phyloP scores from a whole-genome alignment of 2,888 invertebrate species.

The Chymomyza fuscimana region DNA sequence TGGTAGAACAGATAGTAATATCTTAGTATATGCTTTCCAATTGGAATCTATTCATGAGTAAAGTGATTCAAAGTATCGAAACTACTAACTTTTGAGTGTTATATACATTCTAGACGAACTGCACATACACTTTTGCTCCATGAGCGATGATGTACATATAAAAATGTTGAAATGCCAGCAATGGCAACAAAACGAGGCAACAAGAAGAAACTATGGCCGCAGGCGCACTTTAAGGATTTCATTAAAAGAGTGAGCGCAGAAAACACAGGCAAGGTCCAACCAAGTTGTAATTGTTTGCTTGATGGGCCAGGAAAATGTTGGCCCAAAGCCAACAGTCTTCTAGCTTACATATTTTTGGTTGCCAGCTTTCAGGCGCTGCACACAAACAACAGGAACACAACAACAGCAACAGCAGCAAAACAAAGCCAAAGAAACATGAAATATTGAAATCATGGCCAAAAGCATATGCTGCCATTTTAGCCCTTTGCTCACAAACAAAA shows the following conservation, averaged over 20 bases:
- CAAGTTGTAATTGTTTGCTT: slow-evolving; percentile 17
- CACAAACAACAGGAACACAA: slow-evolving; percentile 4
- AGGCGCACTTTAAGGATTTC: slow-evolving; percentile 56
- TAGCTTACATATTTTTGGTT: slow-evolving; percentile 19
- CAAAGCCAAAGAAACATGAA: neutral
- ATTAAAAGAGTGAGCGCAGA: slow-evolving; percentile 31
- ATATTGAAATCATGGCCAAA: slow-evolving; percentile 7
- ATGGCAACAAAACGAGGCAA: slow-evolving; percentile 6
- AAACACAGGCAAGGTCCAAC: slow-evolving; percentile 40
- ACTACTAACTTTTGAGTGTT: too few species aligned
- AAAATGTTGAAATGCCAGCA: neutral
- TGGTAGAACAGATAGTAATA: too few species aligned
- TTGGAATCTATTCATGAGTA: too few species aligned
- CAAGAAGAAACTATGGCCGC: slow-evolving; percentile 45
- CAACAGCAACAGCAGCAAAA: slow-evolving; percentile 5
- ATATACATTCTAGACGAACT: too few species aligned
- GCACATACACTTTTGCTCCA: too few species aligned
- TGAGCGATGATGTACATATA: too few species aligned
- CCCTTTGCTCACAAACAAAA: too few species aligned
- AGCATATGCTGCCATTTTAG: slow-evolving; percentile 1
- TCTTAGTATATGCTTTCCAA: too few species aligned
- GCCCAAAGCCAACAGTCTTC: slow-evolving; percentile 43
- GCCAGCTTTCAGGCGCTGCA: slow-evolving; percentile 22
- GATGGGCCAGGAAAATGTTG: slow-evolving; percentile 18
- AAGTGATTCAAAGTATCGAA: too few species aligned